Base-by-base conservation (phyloP, 2,888 invertebrate species). In the Nymphalis c-album region DNA sequence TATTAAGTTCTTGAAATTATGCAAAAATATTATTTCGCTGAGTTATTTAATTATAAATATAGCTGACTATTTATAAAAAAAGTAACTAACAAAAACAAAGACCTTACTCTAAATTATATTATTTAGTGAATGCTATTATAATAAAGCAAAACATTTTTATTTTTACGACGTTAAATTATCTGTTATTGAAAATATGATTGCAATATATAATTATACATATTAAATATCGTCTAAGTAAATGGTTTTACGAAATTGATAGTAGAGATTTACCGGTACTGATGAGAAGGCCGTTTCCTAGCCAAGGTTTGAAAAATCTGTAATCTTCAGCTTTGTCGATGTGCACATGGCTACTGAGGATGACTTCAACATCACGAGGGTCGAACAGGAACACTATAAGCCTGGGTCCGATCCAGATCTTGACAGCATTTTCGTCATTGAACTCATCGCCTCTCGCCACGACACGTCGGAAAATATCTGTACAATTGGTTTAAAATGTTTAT, bases 241-340 rank as follows among this genome's bases (percentile, higher is more conserved):
- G 13, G 13, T 40, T 40, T 40, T 40, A 13, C 1, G 18, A 18
- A 20, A 57, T 58, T n/a, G 57, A 45, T 67, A 69, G n/a, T n/a
- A 61, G 35, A 64, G 48, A 83, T 84, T 84, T 83, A 94, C 96
- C 96, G 74, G 95, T 95, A 77, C 96, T 96, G 79, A 96, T 96
- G 40, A 96, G 94, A 10, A 96, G 94, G 78, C 96, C 96, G 77
- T 96, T 94, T 81, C 96, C 96, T 68, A 97, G 94, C 96, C 96
- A 97, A 50, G 96, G 96, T 80, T 96, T 94, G 87, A 97, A 96
- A 90, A 96, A 96, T 77, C 94, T 93, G 86, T 96, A 96, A 79
- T 96, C 96, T 16, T 94, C 88, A 31, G 96, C 95, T 84, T 97
- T 97, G 88, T 96, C 96, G 74, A 97, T 96, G 85, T 96, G 95